Percentiles rank a stretch among this genome's conserved stretches.
Conservation (phyloP, 2,888 invertebrate genomes). For the Parelbella ahira region DNA sequence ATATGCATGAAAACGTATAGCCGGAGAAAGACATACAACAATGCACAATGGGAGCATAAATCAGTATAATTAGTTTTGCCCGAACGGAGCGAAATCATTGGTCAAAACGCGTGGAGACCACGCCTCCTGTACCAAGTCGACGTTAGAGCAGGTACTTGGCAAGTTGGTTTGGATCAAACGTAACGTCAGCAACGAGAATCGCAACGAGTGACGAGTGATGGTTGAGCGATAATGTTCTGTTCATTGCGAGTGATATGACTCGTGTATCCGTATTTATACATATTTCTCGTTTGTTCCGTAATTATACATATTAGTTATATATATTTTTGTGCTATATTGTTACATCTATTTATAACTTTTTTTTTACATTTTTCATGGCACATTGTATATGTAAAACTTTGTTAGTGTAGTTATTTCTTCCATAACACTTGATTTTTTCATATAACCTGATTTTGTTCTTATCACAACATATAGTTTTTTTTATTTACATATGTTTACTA, state of each 20-base stretch:
- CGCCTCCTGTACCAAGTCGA: conserved; percentile 74
- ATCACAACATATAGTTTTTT: too few species aligned
- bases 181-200: conserved; percentile 57
- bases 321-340: too few species aligned
- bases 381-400: too few species aligned
- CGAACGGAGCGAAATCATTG: conserved; percentile 83
- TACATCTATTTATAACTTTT: too few species aligned
- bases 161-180: conserved; percentile 64
- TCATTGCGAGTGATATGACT: conserved; percentile 3
- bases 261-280: too few species aligned
- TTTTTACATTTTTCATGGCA: too few species aligned
- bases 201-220: conserved; percentile 20
- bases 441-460: too few species aligned
- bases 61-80: conserved; percentile 94
- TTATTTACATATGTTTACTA: too few species aligned
- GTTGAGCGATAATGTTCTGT: conserved; percentile 1
- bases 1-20: conserved; percentile 49
- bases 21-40: conserved; percentile 84
- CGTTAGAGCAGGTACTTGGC: conserved; percentile 63
- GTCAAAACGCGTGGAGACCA: conserved; percentile 81
- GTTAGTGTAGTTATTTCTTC: too few species aligned
- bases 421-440: too few species aligned
- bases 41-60: conserved; percentile 96
- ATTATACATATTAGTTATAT: too few species aligned
- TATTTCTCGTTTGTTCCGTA: conserved; percentile 1